These are phyloP conservation scores for Sinosuthora webbiana DNA, from an alignment of 2,113 vertebrate species.

Conservation along the genomic window DNA sequence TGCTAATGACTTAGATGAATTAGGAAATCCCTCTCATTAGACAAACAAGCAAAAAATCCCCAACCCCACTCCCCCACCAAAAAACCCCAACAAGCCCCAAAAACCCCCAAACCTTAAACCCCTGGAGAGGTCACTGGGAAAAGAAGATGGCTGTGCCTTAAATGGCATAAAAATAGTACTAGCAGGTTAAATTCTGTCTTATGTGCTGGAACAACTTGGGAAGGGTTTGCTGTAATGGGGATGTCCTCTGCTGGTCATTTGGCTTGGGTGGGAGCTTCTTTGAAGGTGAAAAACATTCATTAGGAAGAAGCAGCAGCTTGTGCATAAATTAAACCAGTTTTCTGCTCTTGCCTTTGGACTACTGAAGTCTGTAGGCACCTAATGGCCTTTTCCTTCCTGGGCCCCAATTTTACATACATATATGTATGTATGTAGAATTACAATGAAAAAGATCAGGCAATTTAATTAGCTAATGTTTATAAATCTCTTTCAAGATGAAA, in stretches of 20 bases:
- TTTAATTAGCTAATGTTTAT: constrained; percentile 28
- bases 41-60: neutral
- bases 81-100: neutral
- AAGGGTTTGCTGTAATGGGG: neutral
- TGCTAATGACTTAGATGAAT: neutral
- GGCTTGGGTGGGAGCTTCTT: neutral
- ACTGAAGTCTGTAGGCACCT: neutral
- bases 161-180: neutral
- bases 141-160: neutral
- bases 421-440: neutral
- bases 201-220: neutral
- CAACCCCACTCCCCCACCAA: rapidly evolving
- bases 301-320: neutral
- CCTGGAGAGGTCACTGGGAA: neutral
- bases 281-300: neutral
- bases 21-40: neutral
- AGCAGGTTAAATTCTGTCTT: neutral
- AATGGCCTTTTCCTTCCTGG: neutral
- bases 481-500: constrained; percentile 15
- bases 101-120: too few species aligned
- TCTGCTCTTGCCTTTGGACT: neutral
- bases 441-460: neutral
- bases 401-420: neutral
- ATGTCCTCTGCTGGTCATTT: neutral
- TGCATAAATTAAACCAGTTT: neutral